Conservation (phyloP, 1,140 invertebrate species). For the Whitmania pigra region DNA sequence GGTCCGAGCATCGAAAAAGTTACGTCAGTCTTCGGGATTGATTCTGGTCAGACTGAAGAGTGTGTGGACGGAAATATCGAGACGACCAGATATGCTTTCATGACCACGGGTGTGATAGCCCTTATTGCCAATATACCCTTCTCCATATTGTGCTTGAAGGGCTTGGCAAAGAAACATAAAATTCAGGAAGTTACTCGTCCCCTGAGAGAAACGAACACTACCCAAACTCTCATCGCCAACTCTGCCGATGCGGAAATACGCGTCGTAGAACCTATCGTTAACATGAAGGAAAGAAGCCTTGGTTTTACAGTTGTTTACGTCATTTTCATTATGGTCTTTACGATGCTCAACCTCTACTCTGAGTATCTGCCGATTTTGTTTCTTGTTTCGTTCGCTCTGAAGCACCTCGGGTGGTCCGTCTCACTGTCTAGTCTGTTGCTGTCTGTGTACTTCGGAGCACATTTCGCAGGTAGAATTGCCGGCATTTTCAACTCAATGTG, state of each 20-base stretch:
- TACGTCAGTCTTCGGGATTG: background rate
- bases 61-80: too few species aligned
- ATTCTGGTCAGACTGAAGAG: too few species aligned
- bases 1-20: background rate
- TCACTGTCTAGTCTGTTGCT: background rate
- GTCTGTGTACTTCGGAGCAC: background rate
- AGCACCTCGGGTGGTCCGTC: constrained; percentile 15
- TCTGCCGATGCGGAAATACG: too few species aligned
- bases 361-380: background rate
- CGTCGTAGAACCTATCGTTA: too few species aligned
- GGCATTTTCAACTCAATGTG: background rate
- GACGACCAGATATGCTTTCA: background rate
- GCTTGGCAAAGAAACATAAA: too few species aligned
- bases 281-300: background rate
- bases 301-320: background rate
- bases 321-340: background rate
- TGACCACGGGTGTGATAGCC: background rate
- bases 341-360: constrained; percentile 1
- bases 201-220: too few species aligned
- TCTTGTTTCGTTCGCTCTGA: constrained; percentile 11
- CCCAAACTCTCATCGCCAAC: too few species aligned
- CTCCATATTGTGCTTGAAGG: background rate
- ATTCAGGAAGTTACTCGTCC: too few species aligned
- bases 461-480: background rate
- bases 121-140: background rate